Conservation (phyloP, 23 tunicate species). For the Oikopleura dioica region DNA sequence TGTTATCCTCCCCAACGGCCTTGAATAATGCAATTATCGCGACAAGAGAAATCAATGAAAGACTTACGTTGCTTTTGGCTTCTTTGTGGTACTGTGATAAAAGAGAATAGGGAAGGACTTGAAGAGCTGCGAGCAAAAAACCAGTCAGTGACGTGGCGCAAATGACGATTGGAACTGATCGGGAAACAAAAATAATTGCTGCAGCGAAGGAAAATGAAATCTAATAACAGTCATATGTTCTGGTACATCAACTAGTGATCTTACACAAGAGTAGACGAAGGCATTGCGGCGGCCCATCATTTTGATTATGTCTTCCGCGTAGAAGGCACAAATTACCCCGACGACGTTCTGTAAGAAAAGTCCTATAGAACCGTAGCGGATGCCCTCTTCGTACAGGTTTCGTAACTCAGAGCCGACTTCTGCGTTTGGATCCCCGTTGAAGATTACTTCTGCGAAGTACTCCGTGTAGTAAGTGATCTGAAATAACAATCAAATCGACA, state of each 20-base stretch:
- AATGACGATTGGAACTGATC: background rate
- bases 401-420: background rate
- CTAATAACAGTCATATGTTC: background rate
- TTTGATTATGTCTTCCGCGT: background rate
- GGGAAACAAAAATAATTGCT: background rate
- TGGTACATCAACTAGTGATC: background rate
- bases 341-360: background rate
- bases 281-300: background rate
- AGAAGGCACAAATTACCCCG: background rate
- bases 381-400: background rate
- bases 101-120: constrained; percentile 1
- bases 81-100: constrained; percentile 11
- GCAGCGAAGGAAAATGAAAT: background rate
- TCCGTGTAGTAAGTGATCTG: background rate
- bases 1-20: background rate
- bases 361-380: background rate
- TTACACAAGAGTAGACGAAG: background rate
- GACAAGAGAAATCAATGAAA: background rate
- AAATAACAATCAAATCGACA: too few species aligned
- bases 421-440: background rate
- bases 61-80: background rate
- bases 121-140: background rate
- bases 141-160: background rate
- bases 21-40: background rate
- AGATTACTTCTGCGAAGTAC: background rate